A percentile compares a stretch with the other conserved stretches of the same genome.
Evolutionary conservation across 2,888 invertebrate species (phyloP).

Genomic region (Julus scandinavius): DNA sequence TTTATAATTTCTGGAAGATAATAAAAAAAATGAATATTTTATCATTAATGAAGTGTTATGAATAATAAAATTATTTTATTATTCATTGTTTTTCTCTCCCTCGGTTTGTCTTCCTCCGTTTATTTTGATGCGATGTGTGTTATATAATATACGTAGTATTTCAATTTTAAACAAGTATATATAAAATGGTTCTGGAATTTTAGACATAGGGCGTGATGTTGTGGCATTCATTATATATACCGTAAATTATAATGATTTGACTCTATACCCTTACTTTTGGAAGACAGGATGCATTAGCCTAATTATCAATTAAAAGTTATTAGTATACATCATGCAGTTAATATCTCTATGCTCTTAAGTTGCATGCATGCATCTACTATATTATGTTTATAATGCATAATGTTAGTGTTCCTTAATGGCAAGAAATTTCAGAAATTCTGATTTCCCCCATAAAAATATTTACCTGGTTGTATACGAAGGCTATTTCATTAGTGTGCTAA

Average conservation of each 20-base stretch:
- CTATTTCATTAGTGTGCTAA: too few species aligned
- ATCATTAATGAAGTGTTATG: too few species aligned
- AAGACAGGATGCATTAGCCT: background rate
- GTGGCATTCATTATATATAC: background rate
- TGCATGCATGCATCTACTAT: too few species aligned
- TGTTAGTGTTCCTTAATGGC: too few species aligned
- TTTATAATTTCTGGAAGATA: too few species aligned
- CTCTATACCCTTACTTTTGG: background rate
- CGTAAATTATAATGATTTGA: background rate
- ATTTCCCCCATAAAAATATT: too few species aligned
- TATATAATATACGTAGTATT: background rate
- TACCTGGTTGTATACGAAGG: too few species aligned
- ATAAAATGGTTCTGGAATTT: background rate
- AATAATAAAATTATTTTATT: too few species aligned
- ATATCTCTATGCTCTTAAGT: too few species aligned
- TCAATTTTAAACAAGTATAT: background rate
- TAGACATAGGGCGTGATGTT: background rate
- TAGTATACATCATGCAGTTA: background rate
- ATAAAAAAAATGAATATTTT: too few species aligned
- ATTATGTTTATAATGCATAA: too few species aligned
- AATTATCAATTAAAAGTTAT: background rate
- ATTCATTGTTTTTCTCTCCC: background rate
- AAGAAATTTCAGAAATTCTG: too few species aligned
- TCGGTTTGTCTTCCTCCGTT: background rate
- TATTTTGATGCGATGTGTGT: background rate